Evolutionary conservation across 2,113 vertebrate genomes (phyloP), one percentile per base, ranked within the genome.

Genomic region (Anarrhichthys ocellatus): DNA sequence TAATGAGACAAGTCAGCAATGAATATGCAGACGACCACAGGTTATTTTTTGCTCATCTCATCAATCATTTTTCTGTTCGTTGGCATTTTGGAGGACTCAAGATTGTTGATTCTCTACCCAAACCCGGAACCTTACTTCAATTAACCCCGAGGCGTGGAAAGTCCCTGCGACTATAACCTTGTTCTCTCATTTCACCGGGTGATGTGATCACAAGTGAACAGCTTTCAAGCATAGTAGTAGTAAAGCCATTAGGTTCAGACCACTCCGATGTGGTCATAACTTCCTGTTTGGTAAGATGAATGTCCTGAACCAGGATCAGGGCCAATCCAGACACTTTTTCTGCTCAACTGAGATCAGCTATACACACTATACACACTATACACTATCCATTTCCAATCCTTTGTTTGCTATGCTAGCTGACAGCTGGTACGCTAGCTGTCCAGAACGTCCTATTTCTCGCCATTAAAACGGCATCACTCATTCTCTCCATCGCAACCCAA

Each of bases 1-100:
- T 92, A 92, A 91, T 88, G 78, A 82, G 87, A 89, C 79, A 91
- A 91, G 87, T 90, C 89, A 86, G 90, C 90, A 82, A 90, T 88
- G 90, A 93, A 93, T 92, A 90, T 92, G 88, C 90, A 93, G 78
- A 91, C 72, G 1, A 40, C 76, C 48, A 81, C 88, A 90, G 84
- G 88, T 92, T 76, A 83, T 38, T 86, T 89, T 88, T 73, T 84
- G 89, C 82, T 88, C 82, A 79, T 89, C 79, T 80, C 76, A 90
- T 93, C 89, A 92, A 90, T 90, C 65, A 78, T 78, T 63, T 81
- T 85, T 62, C 24, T 74, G 82, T 86, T 87, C 78, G 83, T 76
- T 76, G 80, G 83, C 83, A 73, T 83, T 92, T 92, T 62, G 38
- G 59, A 87, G 70, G 72, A 82, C 68, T 91, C 48, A 18, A 20